phyloP scores from a whole-genome alignment of 2,113 vertebrate species.

The Upupa epops region DNA sequence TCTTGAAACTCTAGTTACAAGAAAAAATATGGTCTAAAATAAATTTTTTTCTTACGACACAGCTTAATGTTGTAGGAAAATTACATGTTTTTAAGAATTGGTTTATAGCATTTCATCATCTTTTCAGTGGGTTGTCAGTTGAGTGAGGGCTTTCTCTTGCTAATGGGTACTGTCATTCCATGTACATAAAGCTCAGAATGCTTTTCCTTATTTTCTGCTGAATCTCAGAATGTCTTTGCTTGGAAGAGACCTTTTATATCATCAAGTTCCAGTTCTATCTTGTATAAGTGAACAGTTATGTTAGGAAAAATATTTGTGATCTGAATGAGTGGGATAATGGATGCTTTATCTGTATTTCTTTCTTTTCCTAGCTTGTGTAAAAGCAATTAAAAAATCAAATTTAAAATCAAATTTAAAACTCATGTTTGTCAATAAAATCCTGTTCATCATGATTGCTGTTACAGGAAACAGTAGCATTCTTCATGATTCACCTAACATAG shows the following conservation, averaged over 20 bases:
- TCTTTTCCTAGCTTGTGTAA: background rate
- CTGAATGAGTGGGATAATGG: background rate
- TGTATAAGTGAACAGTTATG: background rate
- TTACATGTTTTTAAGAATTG: background rate
- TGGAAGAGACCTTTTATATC: no score
- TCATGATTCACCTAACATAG: background rate
- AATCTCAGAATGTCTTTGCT: background rate
- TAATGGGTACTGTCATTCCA: background rate
- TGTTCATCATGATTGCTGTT: background rate
- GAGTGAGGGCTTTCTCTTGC: background rate
- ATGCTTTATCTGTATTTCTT: background rate
- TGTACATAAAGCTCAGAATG: background rate
- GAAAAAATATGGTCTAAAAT: background rate
- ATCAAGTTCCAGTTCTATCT: background rate
- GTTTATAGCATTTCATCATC: background rate
- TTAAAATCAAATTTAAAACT: background rate
- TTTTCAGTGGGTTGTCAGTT: background rate
- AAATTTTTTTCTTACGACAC: background rate
- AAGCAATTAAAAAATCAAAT: background rate
- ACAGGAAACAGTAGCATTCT: accelerated
- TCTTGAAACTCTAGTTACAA: background rate
- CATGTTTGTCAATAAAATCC: background rate
- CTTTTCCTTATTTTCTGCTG: background rate
- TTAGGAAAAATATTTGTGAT: background rate
- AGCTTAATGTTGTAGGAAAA: background rate